Evolutionary conservation across 2,888 invertebrate genomes (phyloP), one percentile per base, ranked within the genome.

Genomic region (Stenolophus ochropezus): DNA sequence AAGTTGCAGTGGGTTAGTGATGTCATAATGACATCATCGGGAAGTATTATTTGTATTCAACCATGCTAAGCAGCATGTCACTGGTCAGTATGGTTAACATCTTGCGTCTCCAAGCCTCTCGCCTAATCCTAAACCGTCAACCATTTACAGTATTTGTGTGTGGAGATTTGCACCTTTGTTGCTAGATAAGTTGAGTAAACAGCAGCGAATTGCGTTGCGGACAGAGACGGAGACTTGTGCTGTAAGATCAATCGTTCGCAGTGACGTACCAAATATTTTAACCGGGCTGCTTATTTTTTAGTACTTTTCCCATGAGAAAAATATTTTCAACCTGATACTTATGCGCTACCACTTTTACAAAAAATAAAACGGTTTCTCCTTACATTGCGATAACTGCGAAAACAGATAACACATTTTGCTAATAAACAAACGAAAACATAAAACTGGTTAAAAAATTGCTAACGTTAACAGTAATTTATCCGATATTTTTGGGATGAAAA

Each of bases 21-120:
- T 89, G 89, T 90, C 90, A 90, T 89, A 84, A 89, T 90, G 90
- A 90, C 90, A 90, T 90, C 90, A 90, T 86, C 89, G 89, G 88
- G 88, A 89, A 89, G 88, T 88, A 87, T 86, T 88, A 87, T 65
- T 49, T 65, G 65, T 78, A 78, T 78, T 78, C 78, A 78, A 51
- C 51, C 49, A 49, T 65, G 42, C 65, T 65, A 27, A 65, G 65
- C 16, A n/a, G 69, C 69, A 21, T 42, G 21, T 18, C 69, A 69
- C 65, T 33, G 73, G 49, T 49, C 73, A 73, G 21, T 73, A n/a
- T 18, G 20, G 33, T 42, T 42, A 65, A 25, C 65, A 14, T 73
- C 73, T 49, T 49, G 49, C 73, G 47, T 49, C 73, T 73, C 73
- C n/a, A 11, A 27, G 42, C 33, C 33, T 71, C 61, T 56, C 56